Base-by-base conservation (phyloP, 2,113 vertebrate species). In the Atractosteus spatula region DNA sequence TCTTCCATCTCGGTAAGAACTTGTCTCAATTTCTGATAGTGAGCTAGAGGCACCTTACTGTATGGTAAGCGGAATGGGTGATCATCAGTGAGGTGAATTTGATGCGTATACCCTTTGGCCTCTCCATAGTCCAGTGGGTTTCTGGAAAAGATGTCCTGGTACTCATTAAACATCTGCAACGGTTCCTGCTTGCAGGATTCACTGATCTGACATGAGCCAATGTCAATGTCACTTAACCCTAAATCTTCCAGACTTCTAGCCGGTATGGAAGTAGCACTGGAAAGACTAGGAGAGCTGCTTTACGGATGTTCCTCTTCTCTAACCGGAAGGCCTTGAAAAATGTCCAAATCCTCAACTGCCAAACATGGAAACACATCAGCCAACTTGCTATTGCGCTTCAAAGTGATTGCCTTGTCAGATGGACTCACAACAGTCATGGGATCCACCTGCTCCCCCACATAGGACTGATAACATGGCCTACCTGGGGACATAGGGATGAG, bases 1-100 rank as follows among this genome's bases (percentile, higher is more conserved):
- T 75, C 76, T 11, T 80, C 79, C 74, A 80, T 80, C 7, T 80
- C 72, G 5, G 66, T 70, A 4, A 80, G 59, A 14, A 67, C 71
- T 17, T 74, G 67, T 7, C 66, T 7, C 10, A 76, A 45, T 16
- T 78, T 66, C 8, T 72, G 67, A 47, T 76, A 80, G 5, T 80
- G 71, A 16, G 70, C 71, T 3, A 70, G 76, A 0, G 71, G 74
- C 0, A 78, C 63, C 44, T 76, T 66, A 0, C 70, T 42, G 41
- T 80, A 78, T 7, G 73, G 73, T 3, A 78, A 13, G 6, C 73
- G 62, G 41, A 80, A 80, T 13, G 78, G 76, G 1, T 55, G 43
- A 4, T 72, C 70, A 45, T 80, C 79, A 16, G 68, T 70, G 11
- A 80, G 67, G 2, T 8, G 68, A 16, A 78, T 71, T 3, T 63